These are phyloP conservation scores for Molossus molossus DNA, from an alignment of 2,797 vertebrate species.

Conservation along the genomic window DNA sequence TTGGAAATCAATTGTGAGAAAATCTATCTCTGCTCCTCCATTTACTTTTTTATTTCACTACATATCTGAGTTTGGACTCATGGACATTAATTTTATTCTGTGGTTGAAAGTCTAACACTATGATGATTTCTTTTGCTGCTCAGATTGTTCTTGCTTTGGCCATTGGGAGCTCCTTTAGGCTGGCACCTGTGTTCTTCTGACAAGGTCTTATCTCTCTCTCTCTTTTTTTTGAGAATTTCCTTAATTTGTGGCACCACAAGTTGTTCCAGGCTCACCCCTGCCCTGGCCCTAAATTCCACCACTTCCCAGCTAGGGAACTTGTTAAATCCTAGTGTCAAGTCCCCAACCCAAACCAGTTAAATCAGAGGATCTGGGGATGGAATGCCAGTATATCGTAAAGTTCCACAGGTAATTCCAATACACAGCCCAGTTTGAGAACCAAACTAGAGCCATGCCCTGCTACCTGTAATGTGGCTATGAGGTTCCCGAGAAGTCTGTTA, in stretches of 20 bases:
- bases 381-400: not conserved
- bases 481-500: not conserved
- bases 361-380: not conserved
- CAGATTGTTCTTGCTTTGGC: not conserved
- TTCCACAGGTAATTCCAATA: not conserved
- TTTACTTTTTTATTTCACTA: constrained; percentile 34
- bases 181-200: not conserved
- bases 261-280: not conserved
- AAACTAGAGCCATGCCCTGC: not conserved
- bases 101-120: not conserved
- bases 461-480: not conserved
- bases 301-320: not conserved
- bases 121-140: not conserved
- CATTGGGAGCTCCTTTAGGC: not conserved
- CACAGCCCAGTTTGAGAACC: not conserved
- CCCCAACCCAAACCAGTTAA: not conserved
- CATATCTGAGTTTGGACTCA: not conserved
- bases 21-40: not conserved
- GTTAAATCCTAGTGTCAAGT: not conserved
- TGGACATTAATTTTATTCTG: not conserved
- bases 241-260: not conserved
- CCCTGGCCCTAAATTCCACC: not conserved
- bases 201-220: not conserved
- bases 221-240: not conserved
- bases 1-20: constrained; percentile 18